Base-by-base conservation (phyloP, 2,888 invertebrate species). In the Buathra laborator region DNA sequence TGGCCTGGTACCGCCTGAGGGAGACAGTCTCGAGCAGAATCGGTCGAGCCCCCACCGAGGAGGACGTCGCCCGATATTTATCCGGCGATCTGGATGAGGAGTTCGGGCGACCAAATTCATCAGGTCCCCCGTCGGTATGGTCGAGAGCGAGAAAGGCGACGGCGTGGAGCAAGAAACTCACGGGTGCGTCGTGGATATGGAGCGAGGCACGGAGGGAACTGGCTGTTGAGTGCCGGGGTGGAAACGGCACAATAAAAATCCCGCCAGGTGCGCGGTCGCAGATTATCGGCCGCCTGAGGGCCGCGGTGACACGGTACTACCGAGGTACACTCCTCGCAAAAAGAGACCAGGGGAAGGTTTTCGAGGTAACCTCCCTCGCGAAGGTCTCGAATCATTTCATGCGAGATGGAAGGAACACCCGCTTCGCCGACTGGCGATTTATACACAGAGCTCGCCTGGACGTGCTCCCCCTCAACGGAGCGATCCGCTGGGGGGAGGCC, bases 341-440 rank as follows among this genome's bases (percentile, higher is more conserved):
- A 72, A 86, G 83, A 9, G 37, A 37, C 7, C 37, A 37, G 9
- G 37, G 37, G 37, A 37, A 37, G 37, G 37, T 37, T 7, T 37
- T 37, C 37, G 37, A 37, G 37, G 37, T 37, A 37, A 37, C 37
- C 37, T 37, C 37, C 1, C 37, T 1, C 89, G 90, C 83, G 91
- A 91, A 81, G 14, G 78, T 76, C n/a, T 88, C 89, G 46, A 91
- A 91, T 79, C 91, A 92, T 87, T 93, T 92, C 85, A 78, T 90
- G 19, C 67, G 88, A 1, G 68, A 68, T 0, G 91, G 91, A 0
- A 74, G 75, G 2, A 89, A 86, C 81, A 91, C 89, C 43, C 75
- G 92, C 7, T 93, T 93, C 84, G 90, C 91, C 7, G 94, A 94
- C 81, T 94, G 94, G 93, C 88, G 93, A 4, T 94, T 94, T 79